phyloP scores from a whole-genome alignment of 2,797 vertebrate species.

The Coreius guichenoti region DNA sequence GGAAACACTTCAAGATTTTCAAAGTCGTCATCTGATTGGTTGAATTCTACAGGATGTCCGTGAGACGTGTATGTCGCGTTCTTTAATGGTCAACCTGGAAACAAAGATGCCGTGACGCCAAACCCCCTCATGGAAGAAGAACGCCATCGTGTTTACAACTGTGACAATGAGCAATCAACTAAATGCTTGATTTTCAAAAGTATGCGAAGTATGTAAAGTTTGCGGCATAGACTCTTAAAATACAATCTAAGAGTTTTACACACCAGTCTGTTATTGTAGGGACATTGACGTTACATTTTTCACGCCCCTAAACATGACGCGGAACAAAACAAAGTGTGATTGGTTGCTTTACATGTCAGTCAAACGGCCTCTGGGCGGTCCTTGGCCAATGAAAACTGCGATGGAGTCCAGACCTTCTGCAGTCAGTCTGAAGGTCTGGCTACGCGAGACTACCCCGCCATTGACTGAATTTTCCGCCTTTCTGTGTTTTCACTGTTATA shows the following conservation, averaged over 20 bases:
- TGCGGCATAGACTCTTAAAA: not conserved
- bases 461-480: too few species aligned
- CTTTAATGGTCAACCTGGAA: not conserved
- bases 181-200: not conserved
- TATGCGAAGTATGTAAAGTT: not conserved
- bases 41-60: not conserved
- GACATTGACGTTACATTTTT: not conserved
- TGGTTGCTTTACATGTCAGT: not conserved
- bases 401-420: not conserved
- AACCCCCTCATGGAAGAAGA: not conserved
- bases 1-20: not conserved
- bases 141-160: not conserved
- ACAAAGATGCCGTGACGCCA: not conserved
- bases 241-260: not conserved
- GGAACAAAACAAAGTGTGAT: not conserved
- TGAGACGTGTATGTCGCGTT: not conserved
- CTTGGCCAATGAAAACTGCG: not conserved
- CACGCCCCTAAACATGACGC: not conserved
- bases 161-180: not conserved
- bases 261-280: not conserved
- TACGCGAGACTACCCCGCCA: too few species aligned
- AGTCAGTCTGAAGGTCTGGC: too few species aligned
- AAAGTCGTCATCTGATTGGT: not conserved
- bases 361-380: not conserved
- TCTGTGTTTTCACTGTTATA: too few species aligned